phyloP scores from a whole-genome alignment of 2,888 invertebrate genomes.

The Ophion obscuratus region DNA sequence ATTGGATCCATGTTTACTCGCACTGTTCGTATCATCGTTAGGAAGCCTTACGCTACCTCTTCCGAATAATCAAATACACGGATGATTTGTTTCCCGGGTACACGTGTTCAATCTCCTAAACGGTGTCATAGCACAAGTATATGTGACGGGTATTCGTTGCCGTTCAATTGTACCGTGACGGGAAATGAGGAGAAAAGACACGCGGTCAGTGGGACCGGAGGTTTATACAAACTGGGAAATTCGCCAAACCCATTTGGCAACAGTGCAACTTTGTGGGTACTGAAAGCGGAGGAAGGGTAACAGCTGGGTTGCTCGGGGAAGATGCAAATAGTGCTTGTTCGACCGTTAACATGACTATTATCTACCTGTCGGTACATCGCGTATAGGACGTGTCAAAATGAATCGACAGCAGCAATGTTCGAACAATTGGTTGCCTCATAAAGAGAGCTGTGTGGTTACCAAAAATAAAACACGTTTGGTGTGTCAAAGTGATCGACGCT shows the following conservation, averaged over 20 bases:
- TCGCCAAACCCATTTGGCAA: background rate
- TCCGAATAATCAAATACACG: too few relatives aligned
- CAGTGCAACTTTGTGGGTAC: background rate
- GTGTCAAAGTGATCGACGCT: too few relatives aligned
- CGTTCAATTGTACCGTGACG: background rate
- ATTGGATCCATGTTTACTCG: too few relatives aligned
- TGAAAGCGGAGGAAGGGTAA: background rate
- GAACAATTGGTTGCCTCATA: background rate
- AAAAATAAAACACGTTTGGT: background rate
- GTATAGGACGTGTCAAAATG: background rate
- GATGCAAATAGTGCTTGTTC: constrained; percentile 5
- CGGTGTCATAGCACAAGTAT: background rate
- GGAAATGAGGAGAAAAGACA: background rate
- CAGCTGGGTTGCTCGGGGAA: background rate
- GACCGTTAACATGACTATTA: constrained; percentile 6
- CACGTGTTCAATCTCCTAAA: background rate
- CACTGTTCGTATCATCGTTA: too few relatives aligned
- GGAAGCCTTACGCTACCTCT: too few relatives aligned
- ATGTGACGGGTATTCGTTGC: background rate
- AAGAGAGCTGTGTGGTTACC: background rate
- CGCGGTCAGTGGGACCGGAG: background rate
- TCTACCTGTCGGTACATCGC: background rate
- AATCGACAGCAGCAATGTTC: background rate
- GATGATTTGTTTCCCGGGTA: background rate
- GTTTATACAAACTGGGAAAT: background rate